Evolutionary conservation across 2,113 vertebrate species (phyloP), one percentile per base, ranked within the genome.

Genomic region (Daubentonia madagascariensis): DNA sequence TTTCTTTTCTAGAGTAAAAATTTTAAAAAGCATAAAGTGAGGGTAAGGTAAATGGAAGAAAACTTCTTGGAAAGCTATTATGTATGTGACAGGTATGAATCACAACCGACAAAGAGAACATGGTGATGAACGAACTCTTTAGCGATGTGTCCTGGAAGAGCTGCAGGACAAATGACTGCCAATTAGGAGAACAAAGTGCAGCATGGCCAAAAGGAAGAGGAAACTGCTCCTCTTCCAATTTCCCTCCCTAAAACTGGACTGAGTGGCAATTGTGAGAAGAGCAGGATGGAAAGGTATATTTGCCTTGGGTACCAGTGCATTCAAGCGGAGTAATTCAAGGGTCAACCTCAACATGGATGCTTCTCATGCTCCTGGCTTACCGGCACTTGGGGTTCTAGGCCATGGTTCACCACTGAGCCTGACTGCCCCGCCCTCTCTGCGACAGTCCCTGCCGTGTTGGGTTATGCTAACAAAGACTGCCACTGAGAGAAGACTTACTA

Each of bases 1-100:
- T 72, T 63, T 75, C 50, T 94, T 94, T 89, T 17, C 14, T 73
- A 14, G n/a, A 48, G 10, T 57, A 79, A 86, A 79, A 89, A 45
- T n/a, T 10, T 76, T 18, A 28, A 61, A 68, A 72, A 85, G 25
- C 23, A 73, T 57, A 63, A 23, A 59, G 68, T 23, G 6, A 43
- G 16, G 16, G 16, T 37, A n/a, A 63, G 20, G 8, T 11, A 70
- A 96, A 65, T 14, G 20, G 43, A 54, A 68, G 40, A 35, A 63
- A 72, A 14, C 5, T 20, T 65, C 32, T 35, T 68, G 18, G 25
- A 50, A 84, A 65, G 22, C 61, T 72, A 73, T 50, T 70, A 57
- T 28, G 2, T 43, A 14, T 2, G 4, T 45, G 80, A 30, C 18
- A 54, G 16, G 48, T 32, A 43, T n/a, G 59, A 89, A 65, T 84